These are phyloP conservation scores for Brachypodius melanocephalos DNA, from an alignment of 2,113 vertebrate genomes.

Conservation along the genomic window DNA sequence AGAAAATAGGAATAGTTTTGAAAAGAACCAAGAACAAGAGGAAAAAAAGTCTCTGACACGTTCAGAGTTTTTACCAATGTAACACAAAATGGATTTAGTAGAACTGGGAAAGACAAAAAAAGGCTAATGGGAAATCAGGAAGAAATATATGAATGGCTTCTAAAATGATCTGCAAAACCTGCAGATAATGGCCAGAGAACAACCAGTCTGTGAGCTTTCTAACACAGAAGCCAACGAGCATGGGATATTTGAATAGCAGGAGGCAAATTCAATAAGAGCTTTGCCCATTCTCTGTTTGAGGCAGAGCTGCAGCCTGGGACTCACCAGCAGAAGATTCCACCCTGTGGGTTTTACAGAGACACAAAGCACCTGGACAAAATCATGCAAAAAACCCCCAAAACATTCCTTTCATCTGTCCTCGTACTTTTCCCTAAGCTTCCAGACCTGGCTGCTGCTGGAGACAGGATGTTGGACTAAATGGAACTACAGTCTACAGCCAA, in stretches of 20 bases:
- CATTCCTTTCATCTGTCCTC: neutral
- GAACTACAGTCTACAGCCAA: neutral
- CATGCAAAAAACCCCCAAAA: neutral
- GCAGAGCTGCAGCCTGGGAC: rapidly evolving
- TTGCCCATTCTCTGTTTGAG: neutral
- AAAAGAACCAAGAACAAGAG: neutral
- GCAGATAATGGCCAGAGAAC: neutral
- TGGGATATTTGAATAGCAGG: neutral
- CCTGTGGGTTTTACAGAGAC: neutral
- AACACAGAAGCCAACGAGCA: neutral
- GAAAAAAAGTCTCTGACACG: neutral
- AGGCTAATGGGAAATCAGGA: neutral
- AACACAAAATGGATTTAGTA: neutral
- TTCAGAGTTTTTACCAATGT: neutral
- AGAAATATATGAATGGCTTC: neutral
- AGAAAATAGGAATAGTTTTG: neutral
- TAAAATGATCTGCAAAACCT: neutral
- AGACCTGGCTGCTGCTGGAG: neutral
- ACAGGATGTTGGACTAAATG: neutral
- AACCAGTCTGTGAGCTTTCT: neutral
- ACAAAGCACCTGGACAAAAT: neutral
- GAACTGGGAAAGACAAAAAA: neutral
- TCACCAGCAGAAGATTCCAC: neutral
- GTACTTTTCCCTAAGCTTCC: neutral
- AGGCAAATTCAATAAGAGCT: neutral